Base-by-base conservation (phyloP, 2,888 invertebrate genomes). In the Ferdinandea cuprea region DNA sequence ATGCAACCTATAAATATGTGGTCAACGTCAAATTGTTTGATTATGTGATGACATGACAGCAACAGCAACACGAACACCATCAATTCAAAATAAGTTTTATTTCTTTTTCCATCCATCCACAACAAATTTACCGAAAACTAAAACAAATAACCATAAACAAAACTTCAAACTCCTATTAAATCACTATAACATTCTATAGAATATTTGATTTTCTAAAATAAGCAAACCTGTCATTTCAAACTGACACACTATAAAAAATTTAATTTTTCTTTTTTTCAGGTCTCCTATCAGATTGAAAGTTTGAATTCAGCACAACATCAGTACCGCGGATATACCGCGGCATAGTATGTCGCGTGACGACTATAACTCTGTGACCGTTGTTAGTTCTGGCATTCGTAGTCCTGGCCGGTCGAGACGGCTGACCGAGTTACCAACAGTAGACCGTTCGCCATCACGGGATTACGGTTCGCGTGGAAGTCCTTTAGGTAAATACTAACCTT, bases 401-500 rank as follows among this genome's bases (percentile, higher is more conserved):
- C 92, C 92, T 88, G 93, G 92, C 89, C 92, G 92, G 87, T 89
- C 90, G 89, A 92, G 94, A 92, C 95, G 94, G 91, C 93, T 93
- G 89, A 91, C 93, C 89, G 94, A 94, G 90, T 92, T 96, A 92
- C 96, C 96, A 90, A 96, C 96, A 91, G 96, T 96, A 91, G 96
- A 97, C 94, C 95, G 96, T 91, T 96, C 96, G 91, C 96, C 96
- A 91, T 95, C 96, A 89, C 93, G 96, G 90, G 94, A 93, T 91
- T 96, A 96, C 92, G 91, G 91, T 88, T 87, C 90, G 94, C 95
- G 93, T 88, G 92, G 92, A 87, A 92, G 92, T 90, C 92, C 93
- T 87, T 88, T 92, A 89, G 92, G 92, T 90, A 92, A 92, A 85
- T 90, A 90, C 87, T 69, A 25, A 66, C 61, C 46, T 50, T 59